A percentile compares a stretch with the other conserved stretches of the same genome.
Conservation (phyloP, 2,797 vertebrate species). For the Syndactyla subalaris region DNA sequence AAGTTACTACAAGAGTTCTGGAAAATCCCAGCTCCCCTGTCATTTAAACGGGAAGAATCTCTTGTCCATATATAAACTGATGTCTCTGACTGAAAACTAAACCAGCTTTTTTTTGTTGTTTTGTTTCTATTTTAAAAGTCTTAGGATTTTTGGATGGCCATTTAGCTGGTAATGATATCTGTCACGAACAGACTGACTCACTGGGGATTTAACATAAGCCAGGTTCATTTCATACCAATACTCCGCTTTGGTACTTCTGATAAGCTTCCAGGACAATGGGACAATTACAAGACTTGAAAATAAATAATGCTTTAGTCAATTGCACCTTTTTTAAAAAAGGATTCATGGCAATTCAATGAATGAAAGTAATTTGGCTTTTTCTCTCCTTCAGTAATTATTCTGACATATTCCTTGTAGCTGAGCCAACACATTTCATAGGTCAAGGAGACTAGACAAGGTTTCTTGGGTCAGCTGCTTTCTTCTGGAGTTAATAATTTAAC, state of each 20-base stretch:
- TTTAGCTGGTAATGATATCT: neutral
- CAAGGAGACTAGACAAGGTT: neutral
- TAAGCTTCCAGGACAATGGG: conserved; percentile 16
- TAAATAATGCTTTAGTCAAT: conserved; percentile 23
- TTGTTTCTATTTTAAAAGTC: neutral
- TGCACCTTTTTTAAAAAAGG: neutral
- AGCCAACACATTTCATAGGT: neutral
- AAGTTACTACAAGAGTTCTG: neutral
- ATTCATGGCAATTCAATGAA: neutral
- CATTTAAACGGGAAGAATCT: neutral
- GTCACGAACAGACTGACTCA: neutral
- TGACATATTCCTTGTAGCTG: neutral
- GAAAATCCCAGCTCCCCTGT: neutral
- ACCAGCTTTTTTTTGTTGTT: neutral
- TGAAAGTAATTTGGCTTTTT: neutral
- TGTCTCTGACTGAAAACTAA: neutral
- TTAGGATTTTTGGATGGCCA: neutral
- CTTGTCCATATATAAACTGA: neutral
- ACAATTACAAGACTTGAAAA: conserved; percentile 29
- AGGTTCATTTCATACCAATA: neutral
- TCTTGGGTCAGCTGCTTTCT: neutral
- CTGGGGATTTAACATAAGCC: neutral
- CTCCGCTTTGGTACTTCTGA: neutral
- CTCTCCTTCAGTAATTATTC: neutral
- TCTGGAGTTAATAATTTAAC: neutral